Percentiles rank a stretch among this genome's conserved stretches.
These are phyloP conservation scores for Anseranas semipalmata DNA, from an alignment of 2,113 vertebrate species.

Conservation along the genomic window DNA sequence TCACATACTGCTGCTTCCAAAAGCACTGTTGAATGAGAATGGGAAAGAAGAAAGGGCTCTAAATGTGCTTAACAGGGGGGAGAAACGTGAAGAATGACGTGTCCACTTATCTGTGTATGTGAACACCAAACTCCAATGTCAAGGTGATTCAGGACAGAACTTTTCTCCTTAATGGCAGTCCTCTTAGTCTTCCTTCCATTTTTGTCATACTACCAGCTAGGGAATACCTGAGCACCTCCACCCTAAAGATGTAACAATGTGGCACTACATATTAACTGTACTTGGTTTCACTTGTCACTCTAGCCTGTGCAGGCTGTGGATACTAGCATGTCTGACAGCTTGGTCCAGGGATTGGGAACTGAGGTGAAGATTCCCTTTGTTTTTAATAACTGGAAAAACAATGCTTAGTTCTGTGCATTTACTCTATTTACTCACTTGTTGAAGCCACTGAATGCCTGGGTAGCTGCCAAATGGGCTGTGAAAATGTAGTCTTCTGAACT, in stretches of 20 bases:
- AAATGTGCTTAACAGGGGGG: background rate
- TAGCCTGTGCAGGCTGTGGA: background rate
- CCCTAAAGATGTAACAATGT: background rate
- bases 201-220: background rate
- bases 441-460: background rate
- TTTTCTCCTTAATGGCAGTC: background rate
- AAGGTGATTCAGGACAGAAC: background rate
- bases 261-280: background rate
- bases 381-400: background rate
- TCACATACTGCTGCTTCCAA: background rate
- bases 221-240: background rate
- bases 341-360: background rate
- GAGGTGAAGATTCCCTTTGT: background rate
- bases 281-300: background rate
- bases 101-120: too few species aligned
- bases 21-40: background rate
- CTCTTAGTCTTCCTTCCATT: background rate
- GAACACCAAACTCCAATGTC: background rate
- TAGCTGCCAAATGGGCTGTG: background rate
- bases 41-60: background rate
- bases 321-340: background rate
- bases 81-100: too few species aligned
- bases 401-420: background rate
- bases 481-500: fast-evolving
- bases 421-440: background rate